These are phyloP conservation scores for Elmis aenea DNA, from an alignment of 2,888 invertebrate genomes.

Conservation along the genomic window DNA sequence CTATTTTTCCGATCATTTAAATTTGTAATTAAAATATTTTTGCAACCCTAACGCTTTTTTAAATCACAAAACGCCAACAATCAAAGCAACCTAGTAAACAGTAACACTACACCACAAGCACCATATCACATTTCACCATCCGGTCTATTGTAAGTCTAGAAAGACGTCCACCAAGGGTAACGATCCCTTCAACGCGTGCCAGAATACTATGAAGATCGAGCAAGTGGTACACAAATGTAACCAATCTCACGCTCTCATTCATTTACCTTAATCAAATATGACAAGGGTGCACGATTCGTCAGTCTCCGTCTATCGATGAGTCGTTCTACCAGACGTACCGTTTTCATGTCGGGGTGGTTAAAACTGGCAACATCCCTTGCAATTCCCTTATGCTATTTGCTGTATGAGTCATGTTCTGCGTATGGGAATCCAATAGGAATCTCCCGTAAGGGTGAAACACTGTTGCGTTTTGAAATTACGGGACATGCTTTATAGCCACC, in stretches of 20 bases:
- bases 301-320: too few species aligned
- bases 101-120: conserved; percentile 18
- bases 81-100: conserved; percentile 6
- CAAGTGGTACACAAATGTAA: conserved; percentile 36
- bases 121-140: conserved; percentile 18
- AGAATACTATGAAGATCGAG: conserved; percentile 17
- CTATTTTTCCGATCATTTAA: too few species aligned
- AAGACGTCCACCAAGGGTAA: conserved; percentile 8
- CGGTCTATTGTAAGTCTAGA: neutral
- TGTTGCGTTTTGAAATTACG: conserved; percentile 18
- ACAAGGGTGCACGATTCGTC: conserved; percentile 13
- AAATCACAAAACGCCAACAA: conserved; percentile 7
- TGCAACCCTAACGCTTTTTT: too few species aligned
- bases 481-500: conserved; percentile 14
- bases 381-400: conserved; percentile 43
- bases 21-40: too few species aligned
- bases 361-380: conserved; percentile 31
- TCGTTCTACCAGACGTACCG: conserved; percentile 17
- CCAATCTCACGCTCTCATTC: conserved; percentile 44
- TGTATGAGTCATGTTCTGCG: conserved; percentile 41
- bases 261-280: conserved; percentile 46
- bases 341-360: conserved; percentile 12
- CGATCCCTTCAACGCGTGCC: conserved; percentile 18
- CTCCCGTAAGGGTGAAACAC: conserved; percentile 29
- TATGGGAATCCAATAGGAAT: conserved; percentile 43